Evolutionary conservation across 2,888 invertebrate species (phyloP), one percentile per base, ranked within the genome.

Genomic region (Toxonevra muliebris): DNA sequence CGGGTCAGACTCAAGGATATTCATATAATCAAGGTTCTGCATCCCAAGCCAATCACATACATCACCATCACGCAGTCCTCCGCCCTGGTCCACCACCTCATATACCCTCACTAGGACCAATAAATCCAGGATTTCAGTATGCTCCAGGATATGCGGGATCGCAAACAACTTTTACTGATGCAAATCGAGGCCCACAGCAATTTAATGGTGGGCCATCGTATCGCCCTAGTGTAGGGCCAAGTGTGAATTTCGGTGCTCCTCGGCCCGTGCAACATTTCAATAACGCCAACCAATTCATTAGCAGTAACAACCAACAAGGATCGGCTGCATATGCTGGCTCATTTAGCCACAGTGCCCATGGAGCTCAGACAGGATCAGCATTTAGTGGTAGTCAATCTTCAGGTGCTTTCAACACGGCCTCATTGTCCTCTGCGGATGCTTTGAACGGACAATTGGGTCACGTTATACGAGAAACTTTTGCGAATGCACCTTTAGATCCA

Each of bases 401-500:
- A 30, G 30, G 30, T 30, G 2, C n/a, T 15, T 41, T 59, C 12
- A 61, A 41, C 19, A 48, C 55, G 43, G 40, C 61, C 10, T 61
- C n/a, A n/a, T n/a, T n/a, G n/a, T n/a, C n/a, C n/a, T n/a, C 62
- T 17, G 41, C 66, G 8, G 64, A 61, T 52, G 68, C 71, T 13
- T 45, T 75, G 30, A 71, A 71, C 19, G 76, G 75, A 5, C 73
- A 75, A 41, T 71, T 77, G n/a, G 75, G 75, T 1, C 69, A 74
- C 64, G 75, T 77, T 0, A 77, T 76, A 40, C 74, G 74, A 20
- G 76, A 76, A 67, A 77, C 77, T 5, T 75, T 76, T 15, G 74
- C 75, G 10, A 76, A 71, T 50, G 72, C 77, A 53, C 88, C 92
- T 77, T 68, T 77, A 12, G 77, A 77, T 66, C 76, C 76, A 53